Percentiles rank a stretch among this genome's conserved stretches.
phyloP scores from a whole-genome alignment of 2,888 invertebrate genomes.

The Heliconius cydno region DNA sequence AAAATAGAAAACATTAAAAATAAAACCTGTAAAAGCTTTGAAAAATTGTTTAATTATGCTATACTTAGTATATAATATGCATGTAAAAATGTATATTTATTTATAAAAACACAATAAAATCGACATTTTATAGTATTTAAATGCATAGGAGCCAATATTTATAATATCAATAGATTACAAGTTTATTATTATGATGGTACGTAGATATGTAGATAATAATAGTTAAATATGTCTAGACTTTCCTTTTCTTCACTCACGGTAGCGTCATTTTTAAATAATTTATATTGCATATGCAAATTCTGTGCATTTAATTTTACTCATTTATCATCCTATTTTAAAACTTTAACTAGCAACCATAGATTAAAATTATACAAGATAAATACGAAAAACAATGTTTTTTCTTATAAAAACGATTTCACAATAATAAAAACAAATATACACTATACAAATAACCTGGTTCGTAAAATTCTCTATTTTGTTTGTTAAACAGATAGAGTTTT shows the following conservation, averaged over 20 bases:
- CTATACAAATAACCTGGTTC: neutral
- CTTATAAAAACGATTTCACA: neutral
- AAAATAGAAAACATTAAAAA: slow-evolving; percentile 20
- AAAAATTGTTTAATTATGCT: slow-evolving; percentile 19
- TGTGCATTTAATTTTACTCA: neutral
- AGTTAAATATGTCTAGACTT: neutral
- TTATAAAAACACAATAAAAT: slow-evolving; percentile 6
- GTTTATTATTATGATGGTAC: neutral
- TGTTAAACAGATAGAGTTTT: neutral
- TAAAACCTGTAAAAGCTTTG: neutral
- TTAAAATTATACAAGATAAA: neutral
- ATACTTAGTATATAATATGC: neutral
- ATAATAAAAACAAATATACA: neutral
- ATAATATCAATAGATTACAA: slow-evolving; percentile 13
- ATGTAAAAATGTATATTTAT: slow-evolving; percentile 16
- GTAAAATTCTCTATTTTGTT: slow-evolving; percentile 1
- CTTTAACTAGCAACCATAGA: neutral
- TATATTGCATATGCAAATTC: neutral
- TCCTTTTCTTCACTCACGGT: neutral
- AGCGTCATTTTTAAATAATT: neutral
- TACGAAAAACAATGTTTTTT: neutral
- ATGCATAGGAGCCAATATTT: slow-evolving; percentile 27
- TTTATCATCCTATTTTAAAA: slow-evolving; percentile 5
- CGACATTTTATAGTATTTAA: slow-evolving; percentile 13
- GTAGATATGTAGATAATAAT: neutral